Evolutionary conservation across 2,888 invertebrate genomes (phyloP).

Genomic region (Zele albiditarsus): DNA sequence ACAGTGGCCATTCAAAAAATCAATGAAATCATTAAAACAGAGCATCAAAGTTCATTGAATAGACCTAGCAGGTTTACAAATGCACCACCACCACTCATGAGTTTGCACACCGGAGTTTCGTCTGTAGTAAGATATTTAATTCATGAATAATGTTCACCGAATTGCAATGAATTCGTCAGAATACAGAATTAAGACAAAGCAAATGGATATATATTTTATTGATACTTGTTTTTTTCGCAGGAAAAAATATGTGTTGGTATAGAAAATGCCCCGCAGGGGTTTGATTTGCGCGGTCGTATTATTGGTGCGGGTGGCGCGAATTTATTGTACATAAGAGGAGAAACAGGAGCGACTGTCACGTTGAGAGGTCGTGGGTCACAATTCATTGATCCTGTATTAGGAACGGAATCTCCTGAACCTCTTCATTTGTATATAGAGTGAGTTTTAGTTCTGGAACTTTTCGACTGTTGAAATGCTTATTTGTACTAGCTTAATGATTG

Average conservation of each 20-base stretch:
- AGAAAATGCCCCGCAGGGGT: slow-evolving; percentile 84
- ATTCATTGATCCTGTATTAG: slow-evolving; percentile 76
- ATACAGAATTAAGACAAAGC: background rate
- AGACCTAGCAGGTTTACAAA: slow-evolving; percentile 72
- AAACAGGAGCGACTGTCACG: slow-evolving; percentile 85
- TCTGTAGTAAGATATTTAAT: slow-evolving; percentile 61
- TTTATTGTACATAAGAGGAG: slow-evolving; percentile 84
- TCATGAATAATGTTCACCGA: background rate
- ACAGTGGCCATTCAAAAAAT: slow-evolving; percentile 75
- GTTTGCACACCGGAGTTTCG: slow-evolving; percentile 69
- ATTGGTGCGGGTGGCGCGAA: slow-evolving; percentile 82
- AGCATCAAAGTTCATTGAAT: slow-evolving; percentile 68
- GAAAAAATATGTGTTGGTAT: slow-evolving; percentile 86
- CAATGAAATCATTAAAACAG: slow-evolving; percentile 74
- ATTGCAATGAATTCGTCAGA: background rate
- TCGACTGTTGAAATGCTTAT: background rate
- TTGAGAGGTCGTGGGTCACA: slow-evolving; percentile 81
- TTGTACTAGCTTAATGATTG: background rate
- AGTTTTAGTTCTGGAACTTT: slow-evolving; percentile 54
- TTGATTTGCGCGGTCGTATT: slow-evolving; percentile 84
- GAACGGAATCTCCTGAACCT: slow-evolving; percentile 80
- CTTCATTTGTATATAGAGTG: slow-evolving; percentile 84
- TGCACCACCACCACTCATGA: slow-evolving; percentile 73
- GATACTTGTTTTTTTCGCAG: slow-evolving; percentile 58
- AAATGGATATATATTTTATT: background rate